A percentile compares a stretch with the other conserved stretches of the same genome.
phyloP scores from a whole-genome alignment of 2,888 invertebrate genomes.

The Miltochrista miniata region DNA sequence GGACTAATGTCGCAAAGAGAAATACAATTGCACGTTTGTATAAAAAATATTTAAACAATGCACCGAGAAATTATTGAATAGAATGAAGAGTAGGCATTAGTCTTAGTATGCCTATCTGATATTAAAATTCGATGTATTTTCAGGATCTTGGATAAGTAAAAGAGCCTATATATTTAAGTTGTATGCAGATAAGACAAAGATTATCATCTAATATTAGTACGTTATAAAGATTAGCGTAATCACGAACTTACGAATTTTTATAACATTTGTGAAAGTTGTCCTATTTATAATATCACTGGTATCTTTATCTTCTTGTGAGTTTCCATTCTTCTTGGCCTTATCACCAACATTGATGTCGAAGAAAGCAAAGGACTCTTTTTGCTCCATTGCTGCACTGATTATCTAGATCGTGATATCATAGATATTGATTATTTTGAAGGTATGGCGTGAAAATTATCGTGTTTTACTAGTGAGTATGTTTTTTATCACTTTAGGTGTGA shows the following conservation, averaged over 20 bases:
- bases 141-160: no score
- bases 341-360: slow-evolving; percentile 65
- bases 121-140: no score
- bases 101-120: no score
- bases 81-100: no score
- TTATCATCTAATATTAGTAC: no score
- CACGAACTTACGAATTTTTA: slow-evolving; percentile 70
- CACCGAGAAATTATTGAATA: background rate
- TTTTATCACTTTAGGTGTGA: slow-evolving; percentile 9
- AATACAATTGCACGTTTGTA: background rate
- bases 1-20: slow-evolving; percentile 1
- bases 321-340: slow-evolving; percentile 52
- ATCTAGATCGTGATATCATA: background rate
- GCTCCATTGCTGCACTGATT: slow-evolving; percentile 52
- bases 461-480: slow-evolving; percentile 11
- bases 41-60: slow-evolving; percentile 7
- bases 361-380: slow-evolving; percentile 65
- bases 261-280: slow-evolving; percentile 57
- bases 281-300: slow-evolving; percentile 49
- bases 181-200: no score
- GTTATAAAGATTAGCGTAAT: no score
- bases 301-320: slow-evolving; percentile 32
- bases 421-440: background rate
- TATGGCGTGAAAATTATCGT: slow-evolving; percentile 20
- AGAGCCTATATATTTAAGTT: no score